A percentile compares a stretch with the other conserved stretches of the same genome.
phyloP scores from a whole-genome alignment of 2,888 invertebrate species.

The Pherbina coryleti region DNA sequence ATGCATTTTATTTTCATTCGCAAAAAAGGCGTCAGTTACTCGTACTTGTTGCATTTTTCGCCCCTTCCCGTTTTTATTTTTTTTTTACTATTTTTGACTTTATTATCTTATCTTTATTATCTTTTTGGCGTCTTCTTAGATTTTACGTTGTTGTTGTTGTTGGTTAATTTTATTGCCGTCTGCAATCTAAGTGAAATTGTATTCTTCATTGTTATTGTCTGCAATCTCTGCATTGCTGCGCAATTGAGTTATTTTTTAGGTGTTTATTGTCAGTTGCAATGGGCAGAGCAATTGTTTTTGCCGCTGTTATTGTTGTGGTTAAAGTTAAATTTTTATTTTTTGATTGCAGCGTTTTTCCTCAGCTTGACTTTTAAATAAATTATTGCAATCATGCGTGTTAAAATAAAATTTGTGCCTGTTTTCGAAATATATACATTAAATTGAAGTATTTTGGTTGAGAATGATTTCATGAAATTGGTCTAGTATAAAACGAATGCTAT shows the following conservation, averaged over 20 bases:
- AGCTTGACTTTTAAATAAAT: too few relatives aligned
- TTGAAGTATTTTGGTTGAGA: too few relatives aligned
- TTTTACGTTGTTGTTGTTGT: background rate
- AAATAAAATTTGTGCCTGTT: too few relatives aligned
- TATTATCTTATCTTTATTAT: background rate
- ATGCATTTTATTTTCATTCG: background rate
- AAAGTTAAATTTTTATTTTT: background rate
- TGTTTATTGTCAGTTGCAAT: too few relatives aligned
- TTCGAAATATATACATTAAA: too few relatives aligned
- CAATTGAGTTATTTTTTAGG: background rate
- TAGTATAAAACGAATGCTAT: too few relatives aligned
- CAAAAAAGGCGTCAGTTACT: too few relatives aligned
- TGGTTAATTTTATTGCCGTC: background rate
- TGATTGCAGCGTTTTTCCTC: background rate
- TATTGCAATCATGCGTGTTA: too few relatives aligned
- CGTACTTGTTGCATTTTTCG: background rate
- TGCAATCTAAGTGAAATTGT: background rate
- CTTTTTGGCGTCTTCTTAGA: background rate
- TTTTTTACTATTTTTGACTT: background rate
- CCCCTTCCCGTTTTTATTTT: background rate
- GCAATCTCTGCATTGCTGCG: background rate
- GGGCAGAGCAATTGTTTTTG: background rate
- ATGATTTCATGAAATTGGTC: too few relatives aligned
- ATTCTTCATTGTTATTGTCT: background rate
- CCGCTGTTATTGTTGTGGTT: background rate